Percentiles rank a stretch among this genome's conserved stretches.
These are phyloP conservation scores for Calycopis cecrops DNA, from an alignment of 1,140 invertebrate genomes.

Conservation along the genomic window DNA sequence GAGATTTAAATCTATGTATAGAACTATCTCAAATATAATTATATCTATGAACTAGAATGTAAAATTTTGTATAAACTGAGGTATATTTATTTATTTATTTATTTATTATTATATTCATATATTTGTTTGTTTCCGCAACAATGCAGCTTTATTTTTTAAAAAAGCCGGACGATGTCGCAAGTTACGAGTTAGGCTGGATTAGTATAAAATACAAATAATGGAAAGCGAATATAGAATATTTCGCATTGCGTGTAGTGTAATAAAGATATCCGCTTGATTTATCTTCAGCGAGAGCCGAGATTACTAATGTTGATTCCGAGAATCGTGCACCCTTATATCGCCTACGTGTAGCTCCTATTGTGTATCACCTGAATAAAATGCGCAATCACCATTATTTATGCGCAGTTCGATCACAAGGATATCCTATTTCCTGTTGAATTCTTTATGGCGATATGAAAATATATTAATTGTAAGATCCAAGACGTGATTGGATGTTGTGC, in stretches of 20 bases:
- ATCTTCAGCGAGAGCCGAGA: slow-evolving; percentile 12
- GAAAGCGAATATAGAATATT: slow-evolving; percentile 5
- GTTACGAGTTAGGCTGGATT: too few relatives aligned
- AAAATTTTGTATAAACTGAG: too few relatives aligned
- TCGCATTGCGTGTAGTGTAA: slow-evolving; percentile 13
- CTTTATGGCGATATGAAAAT: neutral
- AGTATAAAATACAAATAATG: neutral
- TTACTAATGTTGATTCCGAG: slow-evolving; percentile 17
- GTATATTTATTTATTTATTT: too few relatives aligned
- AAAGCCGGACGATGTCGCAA: too few relatives aligned
- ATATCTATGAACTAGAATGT: too few relatives aligned
- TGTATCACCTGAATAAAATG: slow-evolving; percentile 9
- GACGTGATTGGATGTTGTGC: too few relatives aligned
- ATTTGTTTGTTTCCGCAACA: too few relatives aligned
- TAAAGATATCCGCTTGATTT: slow-evolving; percentile 22
- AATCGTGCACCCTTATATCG: slow-evolving; percentile 8
- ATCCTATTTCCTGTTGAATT: slow-evolving; percentile 27
- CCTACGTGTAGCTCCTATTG: slow-evolving; percentile 2
- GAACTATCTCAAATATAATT: too few relatives aligned
- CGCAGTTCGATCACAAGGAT: slow-evolving; percentile 22
- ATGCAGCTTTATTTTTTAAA: too few relatives aligned
- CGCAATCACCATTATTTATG: slow-evolving; percentile 3
- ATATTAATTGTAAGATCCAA: too few relatives aligned
- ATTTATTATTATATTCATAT: too few relatives aligned
- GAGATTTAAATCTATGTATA: too few relatives aligned